Evolutionary conservation across 2,888 invertebrate genomes (phyloP), one percentile per base, ranked within the genome.

Genomic region (Teinopalpus imperialis): DNA sequence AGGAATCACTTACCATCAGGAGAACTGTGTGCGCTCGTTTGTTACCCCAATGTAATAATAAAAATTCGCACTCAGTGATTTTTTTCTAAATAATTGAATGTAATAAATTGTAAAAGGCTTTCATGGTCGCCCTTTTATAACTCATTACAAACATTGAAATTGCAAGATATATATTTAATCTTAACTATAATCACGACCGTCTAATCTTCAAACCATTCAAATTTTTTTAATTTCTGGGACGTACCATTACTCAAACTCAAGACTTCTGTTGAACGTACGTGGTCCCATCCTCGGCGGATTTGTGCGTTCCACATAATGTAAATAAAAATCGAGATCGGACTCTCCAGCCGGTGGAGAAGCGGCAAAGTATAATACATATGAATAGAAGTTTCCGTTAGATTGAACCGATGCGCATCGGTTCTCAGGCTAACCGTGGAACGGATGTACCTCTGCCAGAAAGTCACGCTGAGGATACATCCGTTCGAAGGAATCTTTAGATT

Each of bases 351-450:
- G 37, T 48, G 49, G 47, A 52, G 47, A 47, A 52, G 41, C 49
- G 50, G 34, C 51, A 53, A 53, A 49, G 46, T 53, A 57, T n/a
- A n/a, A n/a, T n/a, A n/a, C 58, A 59, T 51, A 56, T 59, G 52
- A 52, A 13, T 29, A 21, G 44, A n/a, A 42, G 40, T 48, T 46
- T 48, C 43, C 48, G 46, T 34, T 21, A 29, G 40, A 41, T 41
- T 40, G 21, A 20, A n/a, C n/a, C 43, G 42, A 44, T 24, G 46
- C 41, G 51, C 48, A 37, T 48, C 57, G 57, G 65, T 76, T 80
- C 77, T 62, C 73, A 81, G 68, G 66, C 72, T 69, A 48, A 51
- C 54, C 47, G 69, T 67, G 74, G 68, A 79, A 76, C 74, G 68
- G 67, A 68, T 68, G 66, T 65, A 56, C 52, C 42, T 44, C 37